Evolutionary conservation across 2,113 vertebrate genomes (phyloP).

Genomic region (Azemiops feae): DNA sequence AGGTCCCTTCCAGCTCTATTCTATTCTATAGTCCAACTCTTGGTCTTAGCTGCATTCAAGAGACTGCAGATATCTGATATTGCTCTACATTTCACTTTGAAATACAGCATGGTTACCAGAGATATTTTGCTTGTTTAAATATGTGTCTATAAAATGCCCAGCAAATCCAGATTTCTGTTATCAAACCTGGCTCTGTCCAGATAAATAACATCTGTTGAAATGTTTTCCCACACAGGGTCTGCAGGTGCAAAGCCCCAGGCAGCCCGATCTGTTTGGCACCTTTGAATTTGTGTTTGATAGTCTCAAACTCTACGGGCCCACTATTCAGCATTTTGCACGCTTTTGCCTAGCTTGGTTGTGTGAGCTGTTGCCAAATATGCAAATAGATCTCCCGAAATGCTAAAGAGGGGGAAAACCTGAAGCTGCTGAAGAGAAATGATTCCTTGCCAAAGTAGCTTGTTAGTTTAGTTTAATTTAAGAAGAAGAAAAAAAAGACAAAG

Average conservation of each 20-base stretch:
- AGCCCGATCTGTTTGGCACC: neutral
- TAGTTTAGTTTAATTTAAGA: neutral
- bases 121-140: neutral
- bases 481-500: neutral
- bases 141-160: neutral
- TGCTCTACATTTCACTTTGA: neutral
- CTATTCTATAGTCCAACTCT: neutral
- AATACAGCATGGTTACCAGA: neutral
- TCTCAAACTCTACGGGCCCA: neutral
- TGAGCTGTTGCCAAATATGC: neutral
- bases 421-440: neutral
- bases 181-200: neutral
- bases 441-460: neutral
- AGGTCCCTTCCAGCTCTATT: too few species aligned
- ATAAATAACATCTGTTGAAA: neutral
- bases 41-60: too few species aligned
- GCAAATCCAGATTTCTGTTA: neutral
- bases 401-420: neutral
- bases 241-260: neutral
- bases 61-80: neutral
- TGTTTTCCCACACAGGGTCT: neutral
- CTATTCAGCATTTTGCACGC: constrained; percentile 3
- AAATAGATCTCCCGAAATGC: neutral
- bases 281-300: neutral
- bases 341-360: neutral